Conservation (phyloP, 2,113 vertebrate species). For the Etia nguti region DNA sequence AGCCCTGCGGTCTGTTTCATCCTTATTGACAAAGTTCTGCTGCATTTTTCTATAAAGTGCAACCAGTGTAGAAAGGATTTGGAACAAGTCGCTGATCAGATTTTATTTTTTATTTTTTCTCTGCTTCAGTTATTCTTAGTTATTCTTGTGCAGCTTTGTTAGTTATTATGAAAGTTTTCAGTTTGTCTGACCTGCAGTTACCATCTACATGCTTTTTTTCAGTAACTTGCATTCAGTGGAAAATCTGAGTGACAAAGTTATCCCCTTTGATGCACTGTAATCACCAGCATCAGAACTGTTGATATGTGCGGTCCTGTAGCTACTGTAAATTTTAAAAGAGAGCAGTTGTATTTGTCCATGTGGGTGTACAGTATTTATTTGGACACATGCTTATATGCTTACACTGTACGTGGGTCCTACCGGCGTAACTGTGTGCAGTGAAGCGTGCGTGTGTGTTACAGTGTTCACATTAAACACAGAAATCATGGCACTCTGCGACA, state of each 20-base stretch:
- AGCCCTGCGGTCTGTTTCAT: not conserved
- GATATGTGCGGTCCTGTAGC: not conserved
- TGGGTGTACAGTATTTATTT: not conserved
- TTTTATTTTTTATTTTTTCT: not conserved
- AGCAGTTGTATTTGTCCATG: not conserved
- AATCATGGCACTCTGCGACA: constrained; percentile 46
- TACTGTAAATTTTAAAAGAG: not conserved
- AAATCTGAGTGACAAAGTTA: not conserved
- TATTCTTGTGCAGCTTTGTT: not conserved
- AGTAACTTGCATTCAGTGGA: not conserved
- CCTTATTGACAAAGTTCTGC: constrained; percentile 28
- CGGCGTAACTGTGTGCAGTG: constrained; percentile 1
- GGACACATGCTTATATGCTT: not conserved
- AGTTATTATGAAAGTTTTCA: not conserved
- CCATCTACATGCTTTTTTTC: not conserved
- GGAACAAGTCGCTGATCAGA: constrained; percentile 21
- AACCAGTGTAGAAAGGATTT: constrained; percentile 38
- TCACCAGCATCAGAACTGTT: not conserved
- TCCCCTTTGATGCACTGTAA: not conserved
- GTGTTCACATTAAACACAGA: constrained; percentile 15
- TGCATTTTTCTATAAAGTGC: constrained; percentile 40
- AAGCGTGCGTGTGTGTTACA: not conserved
- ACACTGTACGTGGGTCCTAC: not conserved
- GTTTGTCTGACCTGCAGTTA: not conserved
- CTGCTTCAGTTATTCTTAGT: not conserved